phyloP scores from a whole-genome alignment of 1,140 invertebrate species.

The Agrypnia vestita region DNA sequence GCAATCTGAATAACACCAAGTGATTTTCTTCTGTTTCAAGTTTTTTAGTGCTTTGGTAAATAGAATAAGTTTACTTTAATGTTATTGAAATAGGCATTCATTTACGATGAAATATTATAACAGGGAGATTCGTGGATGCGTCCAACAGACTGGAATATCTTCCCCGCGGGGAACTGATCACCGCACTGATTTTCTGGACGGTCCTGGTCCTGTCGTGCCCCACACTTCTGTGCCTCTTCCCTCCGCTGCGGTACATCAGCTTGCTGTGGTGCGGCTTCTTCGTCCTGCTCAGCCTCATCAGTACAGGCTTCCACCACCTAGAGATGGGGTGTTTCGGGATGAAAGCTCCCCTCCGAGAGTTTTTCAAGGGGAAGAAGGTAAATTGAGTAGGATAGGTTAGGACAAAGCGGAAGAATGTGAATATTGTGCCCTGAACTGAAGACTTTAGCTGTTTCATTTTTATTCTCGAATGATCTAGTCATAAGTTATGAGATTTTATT shows the following conservation, averaged over 20 bases:
- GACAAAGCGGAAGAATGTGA: too few relatives aligned
- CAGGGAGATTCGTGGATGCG: slow-evolving; percentile 53
- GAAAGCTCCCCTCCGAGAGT: not conserved
- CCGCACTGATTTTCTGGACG: slow-evolving; percentile 57
- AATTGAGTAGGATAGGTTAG: too few relatives aligned
- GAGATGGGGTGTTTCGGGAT: slow-evolving; percentile 50
- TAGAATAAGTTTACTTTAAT: too few relatives aligned
- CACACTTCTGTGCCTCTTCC: slow-evolving; percentile 11
- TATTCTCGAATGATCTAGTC: too few relatives aligned
- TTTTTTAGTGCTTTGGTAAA: too few relatives aligned
- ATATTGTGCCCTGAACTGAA: too few relatives aligned
- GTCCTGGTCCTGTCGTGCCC: slow-evolving; percentile 43
- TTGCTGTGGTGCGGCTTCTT: slow-evolving; percentile 18
- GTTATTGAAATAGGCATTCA: too few relatives aligned
- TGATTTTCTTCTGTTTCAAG: too few relatives aligned
- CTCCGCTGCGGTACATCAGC: slow-evolving; percentile 8
- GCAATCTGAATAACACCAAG: too few relatives aligned
- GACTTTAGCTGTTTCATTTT: too few relatives aligned
- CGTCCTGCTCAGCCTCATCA: slow-evolving; percentile 34
- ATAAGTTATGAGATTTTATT: too few relatives aligned
- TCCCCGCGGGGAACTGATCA: slow-evolving; percentile 6
- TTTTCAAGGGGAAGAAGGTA: not conserved
- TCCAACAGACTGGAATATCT: slow-evolving; percentile 45
- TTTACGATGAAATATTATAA: not conserved
- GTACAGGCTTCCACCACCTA: slow-evolving; percentile 54